phyloP scores from a whole-genome alignment of 2,113 vertebrate genomes.

The Mugil cephalus region DNA sequence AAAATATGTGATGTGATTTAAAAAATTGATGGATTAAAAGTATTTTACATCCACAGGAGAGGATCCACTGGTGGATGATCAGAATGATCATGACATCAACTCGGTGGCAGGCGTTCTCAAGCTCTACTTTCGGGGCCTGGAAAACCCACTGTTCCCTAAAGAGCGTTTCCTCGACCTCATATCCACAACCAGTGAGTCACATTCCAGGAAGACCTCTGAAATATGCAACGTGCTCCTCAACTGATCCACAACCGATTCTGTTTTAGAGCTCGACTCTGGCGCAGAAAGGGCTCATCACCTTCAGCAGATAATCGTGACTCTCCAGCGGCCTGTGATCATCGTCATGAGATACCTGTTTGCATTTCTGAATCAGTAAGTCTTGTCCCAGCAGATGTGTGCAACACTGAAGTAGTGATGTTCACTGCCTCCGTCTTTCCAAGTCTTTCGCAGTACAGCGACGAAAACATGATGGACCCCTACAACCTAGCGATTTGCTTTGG shows the following conservation, averaged over 20 bases:
- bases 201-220: slow-evolving; percentile 19
- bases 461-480: slow-evolving; percentile 99
- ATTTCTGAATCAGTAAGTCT: slow-evolving; percentile 97
- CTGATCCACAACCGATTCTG: not conserved
- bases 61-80: slow-evolving; percentile 96
- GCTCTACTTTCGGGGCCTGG: slow-evolving; percentile 97
- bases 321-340: slow-evolving; percentile 92
- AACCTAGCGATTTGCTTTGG: slow-evolving; percentile 99
- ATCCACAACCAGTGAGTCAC: slow-evolving; percentile 95
- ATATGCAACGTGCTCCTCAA: not conserved
- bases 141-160: slow-evolving; percentile 97
- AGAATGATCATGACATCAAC: slow-evolving; percentile 95
- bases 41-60: slow-evolving; percentile 86
- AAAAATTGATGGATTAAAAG: slow-evolving; percentile 18
- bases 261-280: slow-evolving; percentile 90
- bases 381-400: not conserved
- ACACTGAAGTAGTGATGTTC: not conserved
- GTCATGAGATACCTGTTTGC: slow-evolving; percentile 99
- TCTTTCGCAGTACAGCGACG: slow-evolving; percentile 97
- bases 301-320: slow-evolving; percentile 92
- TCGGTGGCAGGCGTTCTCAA: slow-evolving; percentile 98
- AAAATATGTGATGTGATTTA: slow-evolving; percentile 1
- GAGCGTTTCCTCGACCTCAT: slow-evolving; percentile 97
- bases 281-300: slow-evolving; percentile 94
- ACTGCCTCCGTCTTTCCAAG: slow-evolving; percentile 81